A percentile compares a stretch with the other conserved stretches of the same genome.
Evolutionary conservation across 2,113 vertebrate species (phyloP).

Genomic region (Platanista minor): DNA sequence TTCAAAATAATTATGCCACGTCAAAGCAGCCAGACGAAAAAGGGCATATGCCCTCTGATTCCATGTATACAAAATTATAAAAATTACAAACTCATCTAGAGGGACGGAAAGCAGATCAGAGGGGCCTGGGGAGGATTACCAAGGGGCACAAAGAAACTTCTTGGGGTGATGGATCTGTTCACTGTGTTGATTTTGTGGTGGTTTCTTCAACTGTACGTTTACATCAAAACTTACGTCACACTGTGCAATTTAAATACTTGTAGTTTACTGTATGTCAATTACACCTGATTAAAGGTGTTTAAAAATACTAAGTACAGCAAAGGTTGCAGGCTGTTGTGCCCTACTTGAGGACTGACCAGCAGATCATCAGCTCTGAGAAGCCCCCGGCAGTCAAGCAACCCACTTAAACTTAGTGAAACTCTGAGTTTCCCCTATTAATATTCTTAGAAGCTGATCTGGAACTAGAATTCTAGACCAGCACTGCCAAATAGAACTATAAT

Average conservation of each 20-base stretch:
- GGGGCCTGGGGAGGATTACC: neutral
- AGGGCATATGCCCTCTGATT: rapidly evolving
- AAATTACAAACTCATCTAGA: neutral
- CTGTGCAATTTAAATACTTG: neutral
- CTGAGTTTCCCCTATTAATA: neutral
- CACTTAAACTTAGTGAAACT: neutral
- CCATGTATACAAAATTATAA: neutral
- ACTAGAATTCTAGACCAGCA: neutral
- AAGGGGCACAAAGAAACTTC: neutral
- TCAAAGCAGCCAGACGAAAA: neutral
- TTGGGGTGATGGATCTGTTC: neutral
- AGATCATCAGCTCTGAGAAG: neutral
- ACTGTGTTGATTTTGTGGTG: neutral
- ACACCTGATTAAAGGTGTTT: neutral
- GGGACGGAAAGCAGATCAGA: neutral
- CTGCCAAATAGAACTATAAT: neutral
- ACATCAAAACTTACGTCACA: neutral
- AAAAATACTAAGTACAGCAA: neutral
- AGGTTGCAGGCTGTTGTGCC: neutral
- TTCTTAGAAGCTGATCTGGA: neutral
- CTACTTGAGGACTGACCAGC: neutral
- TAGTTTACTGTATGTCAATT: neutral
- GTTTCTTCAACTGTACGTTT: neutral
- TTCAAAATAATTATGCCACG: neutral
- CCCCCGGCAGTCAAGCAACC: neutral